Conservation (phyloP, 2,888 invertebrate genomes). For the Iselma pallidipennis region DNA sequence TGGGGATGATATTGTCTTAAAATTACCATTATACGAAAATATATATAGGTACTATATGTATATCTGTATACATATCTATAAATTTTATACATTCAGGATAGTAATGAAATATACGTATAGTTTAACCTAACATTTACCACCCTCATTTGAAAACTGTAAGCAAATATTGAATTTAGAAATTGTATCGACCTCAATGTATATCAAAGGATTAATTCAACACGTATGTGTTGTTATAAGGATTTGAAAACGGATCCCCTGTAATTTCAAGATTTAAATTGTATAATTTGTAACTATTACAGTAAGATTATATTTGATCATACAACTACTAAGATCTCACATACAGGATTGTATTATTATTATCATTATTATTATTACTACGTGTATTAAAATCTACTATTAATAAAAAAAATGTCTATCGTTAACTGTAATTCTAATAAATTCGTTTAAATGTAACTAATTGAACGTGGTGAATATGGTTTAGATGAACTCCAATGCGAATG, state of each 20-base stretch:
- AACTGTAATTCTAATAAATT: neutral
- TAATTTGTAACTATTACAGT: conserved; percentile 23
- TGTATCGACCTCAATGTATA: conserved; percentile 2
- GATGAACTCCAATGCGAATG: neutral
- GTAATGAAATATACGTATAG: neutral
- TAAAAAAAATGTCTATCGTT: neutral
- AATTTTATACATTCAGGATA: neutral
- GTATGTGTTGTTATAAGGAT: conserved; percentile 15
- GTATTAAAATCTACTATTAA: no score
- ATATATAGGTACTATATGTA: no score
- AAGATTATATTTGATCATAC: conserved; percentile 27
- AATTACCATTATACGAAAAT: conserved; percentile 5
- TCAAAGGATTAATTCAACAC: conserved; percentile 9
- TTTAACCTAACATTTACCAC: neutral
- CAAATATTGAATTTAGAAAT: conserved; percentile 11
- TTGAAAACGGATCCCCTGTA: conserved; percentile 10
- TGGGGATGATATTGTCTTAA: conserved; percentile 19
- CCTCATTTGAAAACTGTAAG: neutral
- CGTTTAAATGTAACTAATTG: neutral
- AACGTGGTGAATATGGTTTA: neutral
- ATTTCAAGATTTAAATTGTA: conserved; percentile 22
- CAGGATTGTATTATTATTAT: no score
- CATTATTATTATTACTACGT: no score
- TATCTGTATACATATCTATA: neutral
- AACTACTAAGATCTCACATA: no score